Percentiles rank a stretch among this genome's conserved stretches.
Evolutionary conservation across 1,140 invertebrate genomes (phyloP).

Genomic region (Drosophila leontia): DNA sequence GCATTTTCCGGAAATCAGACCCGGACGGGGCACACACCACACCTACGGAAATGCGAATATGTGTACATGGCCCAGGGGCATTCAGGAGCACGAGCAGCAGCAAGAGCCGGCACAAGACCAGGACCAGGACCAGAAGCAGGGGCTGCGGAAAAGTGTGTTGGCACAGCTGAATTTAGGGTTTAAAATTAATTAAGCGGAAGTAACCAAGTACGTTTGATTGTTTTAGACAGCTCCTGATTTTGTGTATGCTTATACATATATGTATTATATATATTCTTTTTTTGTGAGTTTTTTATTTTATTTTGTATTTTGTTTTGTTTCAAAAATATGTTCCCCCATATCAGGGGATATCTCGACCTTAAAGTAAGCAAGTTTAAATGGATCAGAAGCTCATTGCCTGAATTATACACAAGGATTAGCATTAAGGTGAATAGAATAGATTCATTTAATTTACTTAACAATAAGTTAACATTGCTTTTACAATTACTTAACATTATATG

Average conservation of each 20-base stretch:
- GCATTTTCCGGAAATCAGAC: not conserved
- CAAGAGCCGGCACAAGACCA: constrained; percentile 42
- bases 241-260: not conserved
- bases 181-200: constrained; percentile 82
- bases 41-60: constrained; percentile 18
- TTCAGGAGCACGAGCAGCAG: constrained; percentile 7
- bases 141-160: constrained; percentile 60
- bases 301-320: not conserved
- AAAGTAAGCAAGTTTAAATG: not conserved
- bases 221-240: constrained; percentile 76
- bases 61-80: constrained; percentile 37
- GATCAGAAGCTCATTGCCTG: too few species aligned
- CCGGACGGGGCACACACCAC: constrained; percentile 3
- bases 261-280: not conserved
- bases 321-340: not conserved
- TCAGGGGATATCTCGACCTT: not conserved
- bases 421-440: too few species aligned
- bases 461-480: not conserved
- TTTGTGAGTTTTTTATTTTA: not conserved
- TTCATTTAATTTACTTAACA: not conserved
- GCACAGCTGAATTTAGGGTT: constrained; percentile 73
- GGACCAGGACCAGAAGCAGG: constrained; percentile 47
- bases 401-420: too few species aligned
- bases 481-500: too few species aligned
- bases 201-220: constrained; percentile 77